Evolutionary conservation across 2,797 vertebrate genomes (phyloP).

Genomic region (Epinephelus malabaricus): DNA sequence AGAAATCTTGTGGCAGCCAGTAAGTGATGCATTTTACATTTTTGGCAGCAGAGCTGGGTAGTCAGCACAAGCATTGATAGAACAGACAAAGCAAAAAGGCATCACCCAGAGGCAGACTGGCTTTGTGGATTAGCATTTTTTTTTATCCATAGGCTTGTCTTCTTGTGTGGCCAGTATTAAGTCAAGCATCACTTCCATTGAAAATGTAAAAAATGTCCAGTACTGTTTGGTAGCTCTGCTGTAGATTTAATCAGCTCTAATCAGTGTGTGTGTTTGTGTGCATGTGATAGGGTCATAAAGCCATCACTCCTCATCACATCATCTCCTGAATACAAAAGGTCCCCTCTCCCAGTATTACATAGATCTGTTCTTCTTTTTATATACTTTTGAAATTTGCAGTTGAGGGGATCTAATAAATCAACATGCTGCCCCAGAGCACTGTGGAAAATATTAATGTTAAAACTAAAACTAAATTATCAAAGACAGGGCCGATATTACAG

Average conservation of each 20-base stretch:
- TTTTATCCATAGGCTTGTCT: constrained; percentile 15
- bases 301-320: not conserved
- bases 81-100: constrained; percentile 34
- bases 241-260: constrained; percentile 1
- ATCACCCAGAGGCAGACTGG: constrained; percentile 34
- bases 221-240: constrained; percentile 6
- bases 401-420: not conserved
- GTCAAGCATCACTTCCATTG: constrained; percentile 11
- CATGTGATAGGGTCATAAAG: not conserved
- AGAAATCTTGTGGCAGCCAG: constrained; percentile 31
- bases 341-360: not conserved
- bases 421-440: not conserved
- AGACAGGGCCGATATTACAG: not conserved
- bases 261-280: not conserved
- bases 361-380: not conserved
- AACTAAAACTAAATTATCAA: not conserved
- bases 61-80: constrained; percentile 24
- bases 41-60: constrained; percentile 39
- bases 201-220: constrained; percentile 13
- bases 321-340: constrained; percentile 9
- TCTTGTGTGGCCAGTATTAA: constrained; percentile 24
- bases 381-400: not conserved
- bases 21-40: constrained; percentile 47
- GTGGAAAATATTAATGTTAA: not conserved
- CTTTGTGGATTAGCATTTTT: constrained; percentile 49